Evolutionary conservation across 2,113 vertebrate genomes (phyloP), one percentile per base, ranked within the genome.

Genomic region (Mobula hypostoma): DNA sequence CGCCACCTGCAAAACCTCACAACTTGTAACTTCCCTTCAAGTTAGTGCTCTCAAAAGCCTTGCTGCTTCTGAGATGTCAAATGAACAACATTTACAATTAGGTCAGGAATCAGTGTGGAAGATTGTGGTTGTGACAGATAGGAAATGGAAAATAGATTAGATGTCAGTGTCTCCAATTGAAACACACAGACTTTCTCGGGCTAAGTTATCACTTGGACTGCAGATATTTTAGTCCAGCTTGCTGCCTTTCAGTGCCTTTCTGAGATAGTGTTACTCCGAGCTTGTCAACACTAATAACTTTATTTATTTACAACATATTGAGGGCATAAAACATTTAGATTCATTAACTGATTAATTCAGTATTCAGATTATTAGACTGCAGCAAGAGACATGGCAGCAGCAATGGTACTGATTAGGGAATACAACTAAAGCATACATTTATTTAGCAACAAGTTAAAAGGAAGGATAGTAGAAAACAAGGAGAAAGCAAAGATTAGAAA

Each of bases 101-200:
- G 68, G 68, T 93, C 91, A 74, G 68, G 70, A 93, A 93, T 72
- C 90, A 93, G 32, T 74, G 36, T 14, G 70, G 63, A 8, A 66
- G 63, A 66, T 66, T 66, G 66, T 91, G 88, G 36, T 91, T 32
- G 88, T 91, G 88, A 17, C 36, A 93, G 68, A 93, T 93, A 93
- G 91, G 21, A 93, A 74, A 74, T 93, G 68, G 90, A 93, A 74
- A 93, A 93, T 93, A 93, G 74, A 93, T 93, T 72, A 32, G 24
- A 93, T 76, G 91, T 93, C 40, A 74, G 91, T 74, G 74, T 93
- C 91, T 48, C 91, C 40, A 40, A 76, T 56, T 93, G 40, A 56
- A 93, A 93, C 68, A 93, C 70, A 17, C 91, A 56, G 91, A 56
- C 24, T 93, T 76, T 74, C 72, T 74, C 40, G 91, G 76, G 21